Percentiles rank a stretch among this genome's conserved stretches.
These are phyloP conservation scores for Lipotes vexillifer DNA, from an alignment of 2,113 vertebrate species.

Conservation along the genomic window DNA sequence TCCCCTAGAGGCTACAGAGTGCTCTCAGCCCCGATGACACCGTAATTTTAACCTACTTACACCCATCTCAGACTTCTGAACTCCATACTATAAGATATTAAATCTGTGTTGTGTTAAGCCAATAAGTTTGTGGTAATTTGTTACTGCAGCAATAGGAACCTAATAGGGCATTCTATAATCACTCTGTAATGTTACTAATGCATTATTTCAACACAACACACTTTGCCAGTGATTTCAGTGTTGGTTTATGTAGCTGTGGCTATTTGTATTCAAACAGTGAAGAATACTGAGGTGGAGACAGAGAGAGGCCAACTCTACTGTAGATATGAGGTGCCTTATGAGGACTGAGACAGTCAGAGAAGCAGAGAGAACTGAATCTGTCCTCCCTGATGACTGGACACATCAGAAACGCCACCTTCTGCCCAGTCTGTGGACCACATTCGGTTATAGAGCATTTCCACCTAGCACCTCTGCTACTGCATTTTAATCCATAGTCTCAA, in stretches of 20 bases:
- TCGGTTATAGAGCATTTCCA: neutral
- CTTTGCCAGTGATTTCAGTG: neutral
- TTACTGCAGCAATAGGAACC: neutral
- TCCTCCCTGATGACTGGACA: no score
- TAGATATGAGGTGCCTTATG: rapidly evolving
- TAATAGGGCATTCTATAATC: neutral
- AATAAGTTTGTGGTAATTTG: neutral
- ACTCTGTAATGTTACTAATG: rapidly evolving
- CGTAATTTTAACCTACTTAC: neutral
- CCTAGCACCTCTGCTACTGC: rapidly evolving
- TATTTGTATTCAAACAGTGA: neutral
- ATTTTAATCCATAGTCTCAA: no score
- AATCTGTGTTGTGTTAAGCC: neutral
- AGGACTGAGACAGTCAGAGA: rapidly evolving
- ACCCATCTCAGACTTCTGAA: neutral
- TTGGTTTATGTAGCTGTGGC: rapidly evolving
- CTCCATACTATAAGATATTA: neutral
- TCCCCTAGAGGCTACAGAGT: rapidly evolving
- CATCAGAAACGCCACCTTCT: no score
- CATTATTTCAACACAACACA: neutral
- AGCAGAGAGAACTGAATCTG: neutral
- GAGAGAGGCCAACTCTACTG: neutral
- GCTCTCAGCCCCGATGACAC: neutral
- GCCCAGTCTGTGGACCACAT: rapidly evolving
- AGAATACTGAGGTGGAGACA: rapidly evolving